A percentile compares a stretch with the other conserved stretches of the same genome.
Evolutionary conservation across 1,140 invertebrate species (phyloP).

Genomic region (Heterodera schachtii): DNA sequence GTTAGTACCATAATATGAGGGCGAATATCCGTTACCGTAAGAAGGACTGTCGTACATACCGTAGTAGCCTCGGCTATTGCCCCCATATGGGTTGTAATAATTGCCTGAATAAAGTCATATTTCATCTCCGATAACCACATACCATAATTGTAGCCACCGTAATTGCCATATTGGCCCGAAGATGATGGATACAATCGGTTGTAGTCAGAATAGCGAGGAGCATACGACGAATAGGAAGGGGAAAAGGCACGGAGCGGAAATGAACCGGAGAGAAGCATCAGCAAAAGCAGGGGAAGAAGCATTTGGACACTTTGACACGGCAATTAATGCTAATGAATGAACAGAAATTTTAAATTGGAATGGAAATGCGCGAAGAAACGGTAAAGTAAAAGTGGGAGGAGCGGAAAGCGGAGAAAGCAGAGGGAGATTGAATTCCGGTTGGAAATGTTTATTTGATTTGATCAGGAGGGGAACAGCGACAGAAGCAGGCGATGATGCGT

Average conservation of each 20-base stretch:
- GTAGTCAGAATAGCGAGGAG: neutral
- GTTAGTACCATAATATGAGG: neutral
- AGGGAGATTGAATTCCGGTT: neutral
- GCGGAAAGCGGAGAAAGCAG: neutral
- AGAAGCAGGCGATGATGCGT: neutral
- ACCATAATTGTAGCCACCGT: no score
- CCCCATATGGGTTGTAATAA: conserved; percentile 4
- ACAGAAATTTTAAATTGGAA: no score
- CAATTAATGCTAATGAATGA: no score
- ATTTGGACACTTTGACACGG: neutral
- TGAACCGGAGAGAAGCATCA: neutral
- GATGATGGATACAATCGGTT: neutral
- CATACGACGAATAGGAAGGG: neutral
- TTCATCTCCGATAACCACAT: neutral
- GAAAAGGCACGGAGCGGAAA: neutral
- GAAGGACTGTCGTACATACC: neutral
- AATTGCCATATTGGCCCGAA: neutral
- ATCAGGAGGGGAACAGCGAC: neutral
- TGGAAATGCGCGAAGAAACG: no score
- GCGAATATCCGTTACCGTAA: conserved; percentile 10
- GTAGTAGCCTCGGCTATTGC: neutral
- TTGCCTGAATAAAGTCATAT: neutral
- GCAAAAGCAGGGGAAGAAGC: neutral
- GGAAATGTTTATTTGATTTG: neutral
- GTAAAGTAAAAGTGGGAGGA: neutral